Base-by-base conservation (phyloP, 2,797 vertebrate species). In the Heliangelus exortis region DNA sequence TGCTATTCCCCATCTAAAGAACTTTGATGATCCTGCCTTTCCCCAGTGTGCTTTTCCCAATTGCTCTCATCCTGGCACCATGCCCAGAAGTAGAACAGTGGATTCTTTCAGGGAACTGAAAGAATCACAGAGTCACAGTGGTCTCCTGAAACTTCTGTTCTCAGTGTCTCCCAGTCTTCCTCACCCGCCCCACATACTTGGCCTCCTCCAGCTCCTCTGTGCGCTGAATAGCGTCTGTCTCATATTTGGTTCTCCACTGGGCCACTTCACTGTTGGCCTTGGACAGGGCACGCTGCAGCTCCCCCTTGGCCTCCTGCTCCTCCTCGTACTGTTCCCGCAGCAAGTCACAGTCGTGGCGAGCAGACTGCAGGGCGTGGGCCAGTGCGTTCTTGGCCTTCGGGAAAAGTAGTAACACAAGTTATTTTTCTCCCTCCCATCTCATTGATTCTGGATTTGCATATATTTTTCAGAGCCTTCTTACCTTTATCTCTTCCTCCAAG, bases 401-500 rank as follows among this genome's bases (percentile, higher is more conserved):
- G 66, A 66, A 58, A 14, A 33, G 51, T 1, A 34, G 12, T 2
- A 22, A 2, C 20, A 22, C 1, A 7, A 29, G 0, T 1, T 1
- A 15, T 51, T 78, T 89, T 25, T 6, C 6, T 61, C 6, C 3
- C 2, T 63, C 31, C 55, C 9, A 7, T 28, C 11, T n/a, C 81
- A 2, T 22, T 82, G 8, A 39, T 86, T 58, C 13, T 77, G 3
- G 36, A 4, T 53, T 47, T 66, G 45, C 15, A 9, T 33, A 20
- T 1, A 0, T 68, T 15, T 39, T 7, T 63, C 62, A 5, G 36
- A 66, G 6, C 8, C 4, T 77, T 62, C 92, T 95, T 20, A 98
- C 98, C 97, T 98, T 98, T 43, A 96, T 98, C 96, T 98, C 98
- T 97, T 96, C 98, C 31, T 99, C 99, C 33, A 99, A 92, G 72